These are phyloP conservation scores for Ciona savignyi DNA, from an alignment of 23 tunicate species.

Conservation along the genomic window DNA sequence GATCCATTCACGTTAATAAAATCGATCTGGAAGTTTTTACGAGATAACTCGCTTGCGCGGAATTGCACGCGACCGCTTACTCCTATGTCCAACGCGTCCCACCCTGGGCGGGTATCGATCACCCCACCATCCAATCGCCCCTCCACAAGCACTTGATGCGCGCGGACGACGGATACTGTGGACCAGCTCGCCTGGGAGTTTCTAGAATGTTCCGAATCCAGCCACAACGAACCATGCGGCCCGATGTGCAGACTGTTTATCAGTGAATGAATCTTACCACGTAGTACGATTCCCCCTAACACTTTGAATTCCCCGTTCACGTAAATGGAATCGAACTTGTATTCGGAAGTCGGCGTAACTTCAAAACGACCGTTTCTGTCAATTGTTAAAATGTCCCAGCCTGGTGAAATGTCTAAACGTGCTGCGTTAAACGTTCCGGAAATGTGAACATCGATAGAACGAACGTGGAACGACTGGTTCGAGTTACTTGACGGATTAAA, in stretches of 20 bases:
- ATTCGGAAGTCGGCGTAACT: neutral
- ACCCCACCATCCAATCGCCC: neutral
- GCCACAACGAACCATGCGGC: neutral
- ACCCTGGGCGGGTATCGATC: neutral
- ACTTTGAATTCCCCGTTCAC: neutral
- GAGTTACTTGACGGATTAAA: neutral
- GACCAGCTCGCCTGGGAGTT: neutral
- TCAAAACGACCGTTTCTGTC: neutral
- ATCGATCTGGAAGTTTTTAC: constrained; percentile 4
- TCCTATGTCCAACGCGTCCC: neutral
- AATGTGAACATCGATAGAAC: neutral
- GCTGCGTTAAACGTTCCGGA: neutral
- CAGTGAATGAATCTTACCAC: neutral
- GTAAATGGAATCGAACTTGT: neutral
- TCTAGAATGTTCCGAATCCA: neutral
- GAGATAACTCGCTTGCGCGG: neutral
- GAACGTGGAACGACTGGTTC: neutral
- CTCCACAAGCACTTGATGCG: neutral
- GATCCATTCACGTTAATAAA: neutral
- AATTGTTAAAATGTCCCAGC: neutral
- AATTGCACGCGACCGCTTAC: constrained; percentile 5
- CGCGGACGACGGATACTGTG: neutral
- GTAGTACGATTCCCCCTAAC: neutral
- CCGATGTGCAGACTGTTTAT: neutral
- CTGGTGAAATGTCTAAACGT: neutral